These are phyloP conservation scores for Neomonachus schauinslandi DNA, from an alignment of 2,113 vertebrate species.

Conservation along the genomic window DNA sequence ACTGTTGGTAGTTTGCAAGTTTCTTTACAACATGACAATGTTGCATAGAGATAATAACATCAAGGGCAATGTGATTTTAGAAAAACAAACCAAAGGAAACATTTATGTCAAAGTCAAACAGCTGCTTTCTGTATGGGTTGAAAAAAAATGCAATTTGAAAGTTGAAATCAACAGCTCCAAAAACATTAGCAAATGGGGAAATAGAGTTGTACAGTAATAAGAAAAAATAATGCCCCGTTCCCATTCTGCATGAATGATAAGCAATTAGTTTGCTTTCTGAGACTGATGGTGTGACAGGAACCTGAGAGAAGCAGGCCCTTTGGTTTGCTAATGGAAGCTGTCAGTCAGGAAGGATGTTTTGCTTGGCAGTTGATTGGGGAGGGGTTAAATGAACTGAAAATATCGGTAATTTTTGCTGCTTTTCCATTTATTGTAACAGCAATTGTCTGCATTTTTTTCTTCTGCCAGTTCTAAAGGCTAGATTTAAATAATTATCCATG, in stretches of 20 bases:
- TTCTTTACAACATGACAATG: not conserved
- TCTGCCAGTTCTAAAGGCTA: conserved; percentile 71
- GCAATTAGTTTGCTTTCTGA: conserved; percentile 79
- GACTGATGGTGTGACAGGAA: conserved; percentile 72
- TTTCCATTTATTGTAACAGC: conserved; percentile 79
- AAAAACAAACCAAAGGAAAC: conserved; percentile 43
- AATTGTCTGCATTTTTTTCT: conserved; percentile 80
- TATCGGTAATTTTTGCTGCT: conserved; percentile 82
- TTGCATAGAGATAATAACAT: not conserved
- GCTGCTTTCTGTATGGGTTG: conserved; percentile 24
- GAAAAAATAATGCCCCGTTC: conserved; percentile 65
- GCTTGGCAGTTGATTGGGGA: conserved; percentile 85
- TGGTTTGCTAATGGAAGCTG: conserved; percentile 77
- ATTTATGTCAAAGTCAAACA: not conserved
- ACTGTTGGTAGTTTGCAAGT: not conserved
- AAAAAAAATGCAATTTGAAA: conserved; percentile 62
- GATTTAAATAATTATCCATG: conserved; percentile 77
- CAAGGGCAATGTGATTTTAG: conserved; percentile 6
- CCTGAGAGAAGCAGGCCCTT: conserved; percentile 58
- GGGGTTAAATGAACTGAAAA: conserved; percentile 87
- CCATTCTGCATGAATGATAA: conserved; percentile 79
- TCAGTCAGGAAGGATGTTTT: conserved; percentile 83
- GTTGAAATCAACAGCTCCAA: conserved; percentile 62
- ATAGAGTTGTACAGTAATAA: conserved; percentile 76
- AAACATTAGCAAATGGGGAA: conserved; percentile 67